Evolutionary conservation across 2,888 invertebrate species (phyloP).

Genomic region (Acanthosepion lycidas): DNA sequence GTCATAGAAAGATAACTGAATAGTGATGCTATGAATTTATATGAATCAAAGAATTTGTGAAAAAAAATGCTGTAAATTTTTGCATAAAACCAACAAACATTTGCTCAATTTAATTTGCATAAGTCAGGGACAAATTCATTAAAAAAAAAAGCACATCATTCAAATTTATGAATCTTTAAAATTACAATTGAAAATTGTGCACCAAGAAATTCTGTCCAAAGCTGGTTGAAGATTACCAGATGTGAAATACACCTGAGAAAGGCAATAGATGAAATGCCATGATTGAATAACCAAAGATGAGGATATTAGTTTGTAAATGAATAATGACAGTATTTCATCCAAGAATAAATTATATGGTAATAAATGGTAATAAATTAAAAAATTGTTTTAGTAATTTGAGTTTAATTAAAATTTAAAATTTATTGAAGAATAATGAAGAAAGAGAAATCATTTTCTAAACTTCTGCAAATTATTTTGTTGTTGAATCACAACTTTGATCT

Average conservation of each 20-base stretch:
- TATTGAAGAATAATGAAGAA: neutral
- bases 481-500: neutral
- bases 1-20: too few species aligned
- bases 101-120: too few species aligned
- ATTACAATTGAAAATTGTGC: too few species aligned
- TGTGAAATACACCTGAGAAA: neutral
- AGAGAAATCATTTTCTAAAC: neutral
- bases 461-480: neutral
- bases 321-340: neutral
- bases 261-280: neutral
- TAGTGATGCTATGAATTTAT: too few species aligned
- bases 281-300: neutral
- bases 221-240: neutral
- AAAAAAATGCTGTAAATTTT: too few species aligned
- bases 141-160: too few species aligned
- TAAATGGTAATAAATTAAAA: neutral
- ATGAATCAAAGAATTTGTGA: too few species aligned
- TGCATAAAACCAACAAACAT: too few species aligned
- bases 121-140: too few species aligned
- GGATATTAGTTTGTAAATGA: neutral
- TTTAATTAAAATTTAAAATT: neutral
- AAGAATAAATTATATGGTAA: too few species aligned
- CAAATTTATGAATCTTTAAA: too few species aligned
- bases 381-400: neutral
- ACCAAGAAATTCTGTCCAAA: neutral